These are phyloP conservation scores for Anthonomus grandis DNA, from an alignment of 1,140 invertebrate genomes.

Conservation along the genomic window DNA sequence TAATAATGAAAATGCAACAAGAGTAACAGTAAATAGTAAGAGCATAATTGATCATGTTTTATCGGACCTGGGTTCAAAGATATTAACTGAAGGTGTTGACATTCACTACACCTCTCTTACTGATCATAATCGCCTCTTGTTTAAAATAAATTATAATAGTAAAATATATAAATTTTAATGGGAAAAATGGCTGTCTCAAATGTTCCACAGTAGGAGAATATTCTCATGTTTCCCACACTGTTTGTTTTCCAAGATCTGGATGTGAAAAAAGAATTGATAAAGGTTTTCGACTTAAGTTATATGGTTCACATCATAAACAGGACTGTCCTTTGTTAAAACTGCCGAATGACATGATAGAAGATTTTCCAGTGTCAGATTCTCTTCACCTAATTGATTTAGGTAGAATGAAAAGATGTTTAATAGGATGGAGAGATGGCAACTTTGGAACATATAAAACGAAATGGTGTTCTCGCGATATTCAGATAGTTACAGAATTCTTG, in stretches of 20 bases:
- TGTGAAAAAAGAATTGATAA: conserved; percentile 29
- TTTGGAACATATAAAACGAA: conserved; percentile 25
- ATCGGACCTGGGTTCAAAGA: too few relatives aligned
- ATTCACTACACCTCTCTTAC: too few relatives aligned
- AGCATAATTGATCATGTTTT: too few relatives aligned
- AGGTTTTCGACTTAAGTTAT: conserved; percentile 29
- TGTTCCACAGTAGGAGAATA: conserved; percentile 32
- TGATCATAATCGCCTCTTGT: too few relatives aligned
- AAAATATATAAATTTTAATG: conserved; percentile 31
- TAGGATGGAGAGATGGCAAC: conserved; percentile 31
- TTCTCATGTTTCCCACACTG: conserved; percentile 29
- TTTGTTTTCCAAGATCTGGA: conserved; percentile 30
- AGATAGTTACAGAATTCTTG: conserved; percentile 17
- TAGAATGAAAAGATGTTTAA: conserved; percentile 32
- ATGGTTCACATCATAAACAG: conserved; percentile 31
- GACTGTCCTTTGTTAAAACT: conserved; percentile 25
- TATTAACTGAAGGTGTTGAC: too few relatives aligned
- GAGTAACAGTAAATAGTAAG: too few relatives aligned
- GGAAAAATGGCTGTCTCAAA: conserved; percentile 32
- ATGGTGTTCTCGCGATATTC: conserved; percentile 19
- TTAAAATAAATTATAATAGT: too few relatives aligned
- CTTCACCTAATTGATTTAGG: conserved; percentile 34
- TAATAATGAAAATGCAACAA: too few relatives aligned
- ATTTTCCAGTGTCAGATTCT: conserved; percentile 30
- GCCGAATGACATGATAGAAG: conserved; percentile 32